phyloP scores from a whole-genome alignment of 1,140 invertebrate species.

The Brachionus plicatilis region DNA sequence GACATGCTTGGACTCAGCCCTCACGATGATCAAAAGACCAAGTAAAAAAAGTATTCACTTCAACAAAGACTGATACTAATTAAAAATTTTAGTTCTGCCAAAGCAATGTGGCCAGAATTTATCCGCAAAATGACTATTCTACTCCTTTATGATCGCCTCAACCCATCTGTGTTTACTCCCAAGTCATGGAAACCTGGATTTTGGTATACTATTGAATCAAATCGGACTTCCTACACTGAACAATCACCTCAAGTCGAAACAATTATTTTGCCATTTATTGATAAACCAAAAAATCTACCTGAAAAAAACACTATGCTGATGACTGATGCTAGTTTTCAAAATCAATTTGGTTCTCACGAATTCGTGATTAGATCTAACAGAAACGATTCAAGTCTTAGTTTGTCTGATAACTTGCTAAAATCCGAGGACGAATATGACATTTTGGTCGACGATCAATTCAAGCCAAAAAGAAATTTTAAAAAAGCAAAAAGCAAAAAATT shows the following conservation, averaged over 20 bases:
- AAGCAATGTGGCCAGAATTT: conserved; percentile 36
- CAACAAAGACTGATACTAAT: neutral
- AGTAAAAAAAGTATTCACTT: neutral
- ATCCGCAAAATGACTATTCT: conserved; percentile 24
- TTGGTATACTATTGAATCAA: neutral
- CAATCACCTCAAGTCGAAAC: neutral
- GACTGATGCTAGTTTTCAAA: neutral
- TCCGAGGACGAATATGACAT: neutral
- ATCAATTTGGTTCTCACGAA: conserved; percentile 10
- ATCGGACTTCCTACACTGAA: neutral
- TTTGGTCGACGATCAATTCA: neutral
- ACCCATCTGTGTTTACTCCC: neutral
- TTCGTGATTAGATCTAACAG: conserved; percentile 28
- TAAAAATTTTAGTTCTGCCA: neutral
- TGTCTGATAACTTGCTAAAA: neutral
- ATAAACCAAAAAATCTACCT: neutral
- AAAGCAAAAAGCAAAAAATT: neutral
- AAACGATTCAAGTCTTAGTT: neutral
- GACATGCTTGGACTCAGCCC: neutral
- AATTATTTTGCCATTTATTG: neutral
- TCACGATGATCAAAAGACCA: neutral
- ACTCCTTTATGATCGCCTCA: neutral
- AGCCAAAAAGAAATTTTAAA: neutral
- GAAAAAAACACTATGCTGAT: neutral
- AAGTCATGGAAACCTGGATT: neutral